Evolutionary conservation across 35 echinoderm and acorn worm genomes (phyloP).

Genomic region (Anneissia japonica): DNA sequence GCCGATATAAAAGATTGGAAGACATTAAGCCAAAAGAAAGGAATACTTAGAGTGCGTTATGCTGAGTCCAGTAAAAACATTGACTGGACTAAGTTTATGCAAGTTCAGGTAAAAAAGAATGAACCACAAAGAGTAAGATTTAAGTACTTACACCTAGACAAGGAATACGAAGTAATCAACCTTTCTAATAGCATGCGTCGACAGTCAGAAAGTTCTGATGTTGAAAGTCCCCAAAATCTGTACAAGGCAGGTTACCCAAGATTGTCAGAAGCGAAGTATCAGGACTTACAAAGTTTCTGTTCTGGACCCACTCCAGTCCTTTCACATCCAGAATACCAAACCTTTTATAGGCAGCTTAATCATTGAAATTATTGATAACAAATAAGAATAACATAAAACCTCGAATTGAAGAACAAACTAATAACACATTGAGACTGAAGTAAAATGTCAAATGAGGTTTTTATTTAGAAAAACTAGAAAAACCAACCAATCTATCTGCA

Average conservation of each 20-base stretch:
- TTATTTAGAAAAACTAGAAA: too few relatives aligned
- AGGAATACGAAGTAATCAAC: slow-evolving; percentile 1
- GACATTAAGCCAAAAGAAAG: slow-evolving; percentile 1
- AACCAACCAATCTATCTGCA: too few relatives aligned
- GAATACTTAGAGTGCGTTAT: slow-evolving; percentile 9
- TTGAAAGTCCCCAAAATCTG: not conserved
- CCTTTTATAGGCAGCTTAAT: slow-evolving; percentile 26
- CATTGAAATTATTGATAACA: too few relatives aligned
- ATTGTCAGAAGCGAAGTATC: slow-evolving; percentile 19
- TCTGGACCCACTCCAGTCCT: slow-evolving; percentile 19
- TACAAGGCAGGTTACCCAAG: not conserved
- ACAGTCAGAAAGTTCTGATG: slow-evolving; percentile 4
- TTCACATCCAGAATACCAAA: slow-evolving; percentile 21
- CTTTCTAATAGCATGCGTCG: not conserved
- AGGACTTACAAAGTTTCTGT: slow-evolving; percentile 12
- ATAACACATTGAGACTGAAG: too few relatives aligned
- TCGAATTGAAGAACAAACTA: too few relatives aligned
- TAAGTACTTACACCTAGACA: slow-evolving; percentile 1
- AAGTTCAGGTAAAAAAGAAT: not conserved
- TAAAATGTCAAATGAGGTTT: too few relatives aligned
- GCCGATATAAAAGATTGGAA: slow-evolving; percentile 34
- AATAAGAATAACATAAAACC: too few relatives aligned
- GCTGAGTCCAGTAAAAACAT: slow-evolving; percentile 3
- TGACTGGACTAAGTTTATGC: slow-evolving; percentile 41
- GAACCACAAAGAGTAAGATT: not conserved